Evolutionary conservation across 1,140 invertebrate genomes (phyloP).

Genomic region (Bombus difficillimus): DNA sequence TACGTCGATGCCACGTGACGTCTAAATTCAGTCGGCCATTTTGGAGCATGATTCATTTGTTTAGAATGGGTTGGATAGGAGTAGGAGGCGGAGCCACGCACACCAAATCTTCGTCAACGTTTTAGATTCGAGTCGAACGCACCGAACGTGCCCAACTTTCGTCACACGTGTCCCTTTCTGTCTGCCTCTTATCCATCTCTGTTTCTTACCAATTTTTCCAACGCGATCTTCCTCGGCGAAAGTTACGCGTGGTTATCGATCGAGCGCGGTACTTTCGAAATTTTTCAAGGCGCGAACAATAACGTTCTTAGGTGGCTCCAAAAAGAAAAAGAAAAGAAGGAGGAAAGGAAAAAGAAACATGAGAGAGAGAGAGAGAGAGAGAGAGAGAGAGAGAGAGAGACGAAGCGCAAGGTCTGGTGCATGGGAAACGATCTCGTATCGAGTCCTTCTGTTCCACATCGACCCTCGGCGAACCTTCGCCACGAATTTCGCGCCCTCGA

Average conservation of each 20-base stretch:
- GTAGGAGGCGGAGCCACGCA: slow-evolving; percentile 79
- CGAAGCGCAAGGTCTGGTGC: too few relatives aligned
- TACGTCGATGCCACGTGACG: slow-evolving; percentile 74
- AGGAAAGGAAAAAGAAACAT: background rate
- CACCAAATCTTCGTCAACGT: slow-evolving; percentile 75
- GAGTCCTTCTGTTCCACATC: background rate
- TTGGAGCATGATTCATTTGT: slow-evolving; percentile 82
- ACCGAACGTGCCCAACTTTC: background rate
- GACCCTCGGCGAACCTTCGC: slow-evolving; percentile 39
- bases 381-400: too few relatives aligned
- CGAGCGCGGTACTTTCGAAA: background rate
- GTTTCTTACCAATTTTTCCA: too few relatives aligned
- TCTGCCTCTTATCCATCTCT: too few relatives aligned
- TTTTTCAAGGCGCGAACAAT: background rate
- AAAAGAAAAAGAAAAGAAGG: background rate
- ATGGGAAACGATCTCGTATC: background rate
- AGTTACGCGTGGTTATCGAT: too few relatives aligned
- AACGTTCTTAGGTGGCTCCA: background rate
- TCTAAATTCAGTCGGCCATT: slow-evolving; percentile 82
- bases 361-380: too few relatives aligned
- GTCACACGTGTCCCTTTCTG: background rate
- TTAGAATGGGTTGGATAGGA: slow-evolving; percentile 81
- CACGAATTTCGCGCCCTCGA: slow-evolving; percentile 65
- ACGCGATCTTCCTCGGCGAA: too few relatives aligned
- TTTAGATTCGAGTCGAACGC: slow-evolving; percentile 66